Conservation (phyloP, 2,113 vertebrate genomes). For the Austrofundulus limnaeus region DNA sequence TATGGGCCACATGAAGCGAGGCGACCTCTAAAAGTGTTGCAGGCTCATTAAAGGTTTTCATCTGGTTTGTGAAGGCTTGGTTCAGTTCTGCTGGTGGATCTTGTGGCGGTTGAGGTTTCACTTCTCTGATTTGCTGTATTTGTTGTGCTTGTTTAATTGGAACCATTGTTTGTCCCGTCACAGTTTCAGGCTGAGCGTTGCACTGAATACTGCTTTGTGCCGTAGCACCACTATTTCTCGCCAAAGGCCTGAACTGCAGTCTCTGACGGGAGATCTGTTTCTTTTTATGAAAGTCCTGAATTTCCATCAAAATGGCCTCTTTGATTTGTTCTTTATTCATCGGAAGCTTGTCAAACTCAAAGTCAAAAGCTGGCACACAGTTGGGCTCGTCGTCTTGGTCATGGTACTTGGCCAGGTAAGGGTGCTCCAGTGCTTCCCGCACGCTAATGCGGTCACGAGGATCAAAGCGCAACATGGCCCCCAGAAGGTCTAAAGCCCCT, state of each 20-base stretch:
- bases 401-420: constrained; percentile 90
- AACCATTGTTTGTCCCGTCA: constrained; percentile 37
- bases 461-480: constrained; percentile 86
- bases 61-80: constrained; percentile 43
- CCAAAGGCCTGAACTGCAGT: constrained; percentile 85
- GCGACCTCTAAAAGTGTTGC: constrained; percentile 31
- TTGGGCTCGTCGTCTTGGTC: constrained; percentile 91
- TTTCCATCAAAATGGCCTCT: constrained; percentile 91
- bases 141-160: constrained; percentile 44
- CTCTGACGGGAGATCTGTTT: constrained; percentile 83
- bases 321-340: constrained; percentile 88
- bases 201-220: constrained; percentile 39
- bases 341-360: constrained; percentile 87
- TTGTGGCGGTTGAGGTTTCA: constrained; percentile 57
- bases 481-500: constrained; percentile 82
- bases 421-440: constrained; percentile 85
- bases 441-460: constrained; percentile 84
- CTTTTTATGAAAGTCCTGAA: constrained; percentile 87
- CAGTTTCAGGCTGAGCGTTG: constrained; percentile 55
- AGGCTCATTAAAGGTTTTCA: constrained; percentile 59
- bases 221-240: constrained; percentile 44
- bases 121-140: constrained; percentile 39
- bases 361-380: constrained; percentile 93
- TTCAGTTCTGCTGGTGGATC: constrained; percentile 48
- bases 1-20: constrained; percentile 43